These are phyloP conservation scores for Antechinus stuartii DNA, from an alignment of 2,113 vertebrate genomes.

Conservation along the genomic window DNA sequence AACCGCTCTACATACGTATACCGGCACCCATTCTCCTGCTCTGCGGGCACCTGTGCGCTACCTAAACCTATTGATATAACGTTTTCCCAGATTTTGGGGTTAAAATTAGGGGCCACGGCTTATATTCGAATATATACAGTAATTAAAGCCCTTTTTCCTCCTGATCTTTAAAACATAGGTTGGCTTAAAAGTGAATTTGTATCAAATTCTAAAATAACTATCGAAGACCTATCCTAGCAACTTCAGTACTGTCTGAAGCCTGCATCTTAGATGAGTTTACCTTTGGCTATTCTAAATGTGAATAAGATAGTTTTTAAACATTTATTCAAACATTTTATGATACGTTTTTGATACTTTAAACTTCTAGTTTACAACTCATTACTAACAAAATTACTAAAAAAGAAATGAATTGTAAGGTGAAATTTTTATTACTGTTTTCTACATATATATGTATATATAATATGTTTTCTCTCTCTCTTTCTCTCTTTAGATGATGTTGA, in stretches of 20 bases:
- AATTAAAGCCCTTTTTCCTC: background rate
- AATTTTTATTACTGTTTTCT: constrained; percentile 36
- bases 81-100: too few relatives aligned
- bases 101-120: too few relatives aligned
- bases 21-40: too few relatives aligned
- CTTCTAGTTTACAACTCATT: background rate
- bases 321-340: background rate
- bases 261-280: background rate
- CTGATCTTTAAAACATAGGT: background rate
- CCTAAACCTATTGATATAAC: too few relatives aligned
- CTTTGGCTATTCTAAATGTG: background rate
- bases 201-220: background rate
- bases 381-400: background rate
- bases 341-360: background rate
- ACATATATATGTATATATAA: background rate
- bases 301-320: background rate
- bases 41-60: too few relatives aligned
- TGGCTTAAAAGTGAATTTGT: background rate
- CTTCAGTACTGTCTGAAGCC: background rate
- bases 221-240: background rate
- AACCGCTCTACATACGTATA: too few relatives aligned
- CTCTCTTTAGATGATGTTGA: constrained; percentile 96
- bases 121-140: too few relatives aligned
- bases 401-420: constrained; percentile 1
- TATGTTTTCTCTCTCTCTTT: constrained; percentile 1